Conservation (phyloP, 2,113 vertebrate genomes). For the Gymnocephalus cernua region DNA sequence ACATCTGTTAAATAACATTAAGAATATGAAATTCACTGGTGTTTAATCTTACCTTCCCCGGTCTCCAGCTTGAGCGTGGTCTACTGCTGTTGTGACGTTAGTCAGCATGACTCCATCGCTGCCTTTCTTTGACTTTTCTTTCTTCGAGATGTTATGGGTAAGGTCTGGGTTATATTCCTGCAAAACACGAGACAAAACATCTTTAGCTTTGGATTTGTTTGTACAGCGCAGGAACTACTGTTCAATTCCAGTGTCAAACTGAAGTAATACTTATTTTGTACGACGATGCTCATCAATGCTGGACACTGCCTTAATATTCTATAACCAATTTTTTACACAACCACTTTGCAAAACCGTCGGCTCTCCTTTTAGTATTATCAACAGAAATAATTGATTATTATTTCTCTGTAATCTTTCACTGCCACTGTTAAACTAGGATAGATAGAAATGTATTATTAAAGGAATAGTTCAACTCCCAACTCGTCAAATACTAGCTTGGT, state of each 20-base stretch:
- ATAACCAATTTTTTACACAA: not conserved
- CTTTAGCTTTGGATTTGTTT: not conserved
- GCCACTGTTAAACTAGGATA: not conserved
- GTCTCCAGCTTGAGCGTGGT: constrained; percentile 84
- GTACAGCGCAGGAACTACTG: not conserved
- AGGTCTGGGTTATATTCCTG: constrained; percentile 97
- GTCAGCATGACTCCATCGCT: constrained; percentile 86
- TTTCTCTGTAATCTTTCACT: not conserved
- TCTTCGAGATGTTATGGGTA: constrained; percentile 87
- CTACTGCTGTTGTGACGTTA: constrained; percentile 79
- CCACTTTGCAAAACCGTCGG: not conserved
- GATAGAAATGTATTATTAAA: not conserved
- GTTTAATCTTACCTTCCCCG: constrained; percentile 86
- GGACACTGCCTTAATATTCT: not conserved
- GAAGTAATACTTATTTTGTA: not conserved
- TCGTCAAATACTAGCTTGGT: too few species aligned
- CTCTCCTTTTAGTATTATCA: too few species aligned
- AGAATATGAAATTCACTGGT: not conserved
- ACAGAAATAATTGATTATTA: not conserved
- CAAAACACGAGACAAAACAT: not conserved
- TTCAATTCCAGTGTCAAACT: not conserved
- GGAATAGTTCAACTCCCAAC: not conserved
- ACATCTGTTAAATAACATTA: not conserved
- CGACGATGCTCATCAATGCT: not conserved
- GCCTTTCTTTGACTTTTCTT: constrained; percentile 91